Conservation (phyloP, 2,888 invertebrate genomes). For the Melipona bicolor region DNA sequence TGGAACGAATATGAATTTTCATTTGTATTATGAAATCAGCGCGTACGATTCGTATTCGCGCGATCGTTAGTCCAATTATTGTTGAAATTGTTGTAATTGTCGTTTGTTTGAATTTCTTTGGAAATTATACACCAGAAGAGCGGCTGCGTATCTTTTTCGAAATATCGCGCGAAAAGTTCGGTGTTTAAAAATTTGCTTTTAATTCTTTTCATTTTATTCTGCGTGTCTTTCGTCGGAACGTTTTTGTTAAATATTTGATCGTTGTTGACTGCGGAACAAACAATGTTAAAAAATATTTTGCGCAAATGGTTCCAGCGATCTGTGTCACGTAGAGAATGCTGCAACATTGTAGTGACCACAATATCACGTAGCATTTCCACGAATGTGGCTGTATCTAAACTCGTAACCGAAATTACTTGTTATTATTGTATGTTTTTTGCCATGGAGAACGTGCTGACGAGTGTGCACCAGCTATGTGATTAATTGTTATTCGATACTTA, state of each 20-base stretch:
- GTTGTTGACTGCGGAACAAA: neutral
- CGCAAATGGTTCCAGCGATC: slow-evolving; percentile 17
- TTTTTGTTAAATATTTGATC: neutral
- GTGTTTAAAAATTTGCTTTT: no score
- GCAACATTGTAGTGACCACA: slow-evolving; percentile 9
- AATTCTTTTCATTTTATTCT: no score
- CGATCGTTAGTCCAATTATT: no score
- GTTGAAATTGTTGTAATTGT: no score
- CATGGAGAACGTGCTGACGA: slow-evolving; percentile 53
- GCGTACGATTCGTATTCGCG: no score
- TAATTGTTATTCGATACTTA: slow-evolving; percentile 55
- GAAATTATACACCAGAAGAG: no score
- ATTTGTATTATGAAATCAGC: no score
- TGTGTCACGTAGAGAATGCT: slow-evolving; percentile 46
- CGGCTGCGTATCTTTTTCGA: no score
- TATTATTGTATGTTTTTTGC: slow-evolving; percentile 59
- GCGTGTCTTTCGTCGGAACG: no score
- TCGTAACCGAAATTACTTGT: slow-evolving; percentile 66
- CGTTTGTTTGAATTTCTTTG: no score
- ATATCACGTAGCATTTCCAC: slow-evolving; percentile 64
- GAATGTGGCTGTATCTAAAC: slow-evolving; percentile 68
- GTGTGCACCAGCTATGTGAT: slow-evolving; percentile 45
- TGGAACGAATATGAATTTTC: no score
- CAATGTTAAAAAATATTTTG: slow-evolving; percentile 22
- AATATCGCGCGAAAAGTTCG: no score